phyloP scores from a whole-genome alignment of 2,113 vertebrate genomes.

The Elachura formosa region DNA sequence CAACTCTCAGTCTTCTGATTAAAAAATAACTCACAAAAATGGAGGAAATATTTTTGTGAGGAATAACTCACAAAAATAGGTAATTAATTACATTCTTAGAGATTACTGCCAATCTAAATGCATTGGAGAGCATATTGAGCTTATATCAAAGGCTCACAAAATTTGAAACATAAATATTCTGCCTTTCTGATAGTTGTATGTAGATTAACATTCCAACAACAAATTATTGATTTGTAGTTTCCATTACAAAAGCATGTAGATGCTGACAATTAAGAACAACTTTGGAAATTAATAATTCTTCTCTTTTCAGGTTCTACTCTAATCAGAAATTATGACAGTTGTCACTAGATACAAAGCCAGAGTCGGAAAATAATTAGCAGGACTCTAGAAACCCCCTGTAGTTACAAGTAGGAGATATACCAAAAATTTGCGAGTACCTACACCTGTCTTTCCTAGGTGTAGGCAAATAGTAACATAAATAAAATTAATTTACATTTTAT shows the following conservation, averaged over 20 bases:
- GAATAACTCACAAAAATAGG: not conserved
- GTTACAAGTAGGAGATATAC: not conserved
- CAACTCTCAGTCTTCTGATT: not conserved
- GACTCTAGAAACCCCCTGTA: not conserved
- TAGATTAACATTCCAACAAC: not conserved
- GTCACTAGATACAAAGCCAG: not conserved
- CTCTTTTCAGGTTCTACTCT: not conserved
- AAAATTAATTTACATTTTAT: not conserved
- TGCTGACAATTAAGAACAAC: not conserved
- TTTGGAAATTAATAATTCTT: not conserved
- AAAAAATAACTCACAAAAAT: not conserved
- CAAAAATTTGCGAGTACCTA: not conserved
- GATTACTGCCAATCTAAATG: not conserved
- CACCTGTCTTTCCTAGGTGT: not conserved
- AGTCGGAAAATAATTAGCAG: not conserved
- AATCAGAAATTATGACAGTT: not conserved
- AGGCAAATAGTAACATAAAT: not conserved
- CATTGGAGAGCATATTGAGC: not conserved
- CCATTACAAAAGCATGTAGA: not conserved
- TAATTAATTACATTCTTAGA: not conserved
- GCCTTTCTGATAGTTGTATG: not conserved
- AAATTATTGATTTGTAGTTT: not conserved
- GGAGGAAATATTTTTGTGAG: too few species aligned
- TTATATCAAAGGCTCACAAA: not conserved
- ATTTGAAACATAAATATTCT: not conserved